These are phyloP conservation scores for Sebastes kiyomatsui DNA, from an alignment of 2,797 vertebrate species.

Conservation along the genomic window DNA sequence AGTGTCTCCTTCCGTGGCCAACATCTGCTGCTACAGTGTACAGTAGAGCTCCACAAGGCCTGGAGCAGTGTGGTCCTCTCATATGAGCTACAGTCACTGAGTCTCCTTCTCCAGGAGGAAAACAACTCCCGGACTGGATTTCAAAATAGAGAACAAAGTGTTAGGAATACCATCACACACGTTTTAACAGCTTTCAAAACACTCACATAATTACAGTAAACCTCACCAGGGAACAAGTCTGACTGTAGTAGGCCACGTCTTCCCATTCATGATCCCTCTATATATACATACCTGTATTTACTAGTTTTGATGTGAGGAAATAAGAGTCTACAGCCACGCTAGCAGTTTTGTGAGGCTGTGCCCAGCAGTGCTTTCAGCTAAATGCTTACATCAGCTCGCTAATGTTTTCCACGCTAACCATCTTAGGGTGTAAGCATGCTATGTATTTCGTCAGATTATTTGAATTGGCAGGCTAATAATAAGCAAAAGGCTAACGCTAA, in stretches of 20 bases:
- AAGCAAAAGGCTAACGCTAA: background rate
- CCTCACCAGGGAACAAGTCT: background rate
- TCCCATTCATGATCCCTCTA: background rate
- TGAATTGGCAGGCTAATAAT: background rate
- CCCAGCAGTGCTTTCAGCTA: too few species aligned
- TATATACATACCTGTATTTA: background rate
- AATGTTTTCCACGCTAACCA: background rate
- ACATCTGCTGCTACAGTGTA: slow-evolving; percentile 33
- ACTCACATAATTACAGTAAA: background rate
- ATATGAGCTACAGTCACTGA: slow-evolving; percentile 16
- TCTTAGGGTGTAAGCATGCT: background rate
- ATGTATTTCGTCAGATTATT: background rate
- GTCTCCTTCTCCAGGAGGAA: slow-evolving; percentile 12
- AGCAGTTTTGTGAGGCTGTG: too few species aligned
- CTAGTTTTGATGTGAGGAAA: background rate
- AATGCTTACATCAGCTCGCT: too few species aligned
- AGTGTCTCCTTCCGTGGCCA: slow-evolving; percentile 25
- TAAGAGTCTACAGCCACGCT: too few species aligned
- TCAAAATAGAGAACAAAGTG: slow-evolving; percentile 23
- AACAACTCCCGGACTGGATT: slow-evolving; percentile 36
- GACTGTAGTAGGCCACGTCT: background rate
- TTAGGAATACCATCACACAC: slow-evolving; percentile 1
- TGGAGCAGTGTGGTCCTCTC: slow-evolving; percentile 28
- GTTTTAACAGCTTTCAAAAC: slow-evolving; percentile 21
- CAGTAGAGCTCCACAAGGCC: slow-evolving; percentile 25